Conservation (phyloP, 2,113 vertebrate genomes). For the Elanoides forficatus region DNA sequence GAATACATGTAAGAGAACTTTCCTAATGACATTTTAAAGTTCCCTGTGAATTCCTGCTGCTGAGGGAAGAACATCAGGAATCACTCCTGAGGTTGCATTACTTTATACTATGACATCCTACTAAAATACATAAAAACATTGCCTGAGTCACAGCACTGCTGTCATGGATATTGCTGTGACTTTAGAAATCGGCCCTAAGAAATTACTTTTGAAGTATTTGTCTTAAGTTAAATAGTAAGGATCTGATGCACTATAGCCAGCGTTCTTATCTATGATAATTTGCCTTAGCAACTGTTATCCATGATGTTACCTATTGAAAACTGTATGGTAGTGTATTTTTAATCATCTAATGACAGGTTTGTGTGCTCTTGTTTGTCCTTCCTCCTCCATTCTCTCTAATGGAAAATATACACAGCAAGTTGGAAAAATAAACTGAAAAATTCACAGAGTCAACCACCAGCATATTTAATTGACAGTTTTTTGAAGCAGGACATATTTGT, state of each 20-base stretch:
- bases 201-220: background rate
- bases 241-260: background rate
- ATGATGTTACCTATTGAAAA: background rate
- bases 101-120: background rate
- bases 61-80: background rate
- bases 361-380: background rate
- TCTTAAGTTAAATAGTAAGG: background rate
- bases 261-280: background rate
- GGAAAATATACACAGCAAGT: background rate
- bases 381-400: background rate
- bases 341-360: background rate
- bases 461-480: background rate
- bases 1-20: background rate
- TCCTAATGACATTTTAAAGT: background rate
- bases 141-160: background rate
- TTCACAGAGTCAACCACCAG: background rate
- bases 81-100: background rate
- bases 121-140: background rate
- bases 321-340: background rate
- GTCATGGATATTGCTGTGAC: background rate
- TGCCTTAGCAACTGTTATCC: background rate
- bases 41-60: background rate
- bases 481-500: background rate
- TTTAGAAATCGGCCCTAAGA: background rate
- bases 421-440: background rate